Evolutionary conservation across 2,888 invertebrate genomes (phyloP).

Genomic region (Rhagophthalmus giganteus): DNA sequence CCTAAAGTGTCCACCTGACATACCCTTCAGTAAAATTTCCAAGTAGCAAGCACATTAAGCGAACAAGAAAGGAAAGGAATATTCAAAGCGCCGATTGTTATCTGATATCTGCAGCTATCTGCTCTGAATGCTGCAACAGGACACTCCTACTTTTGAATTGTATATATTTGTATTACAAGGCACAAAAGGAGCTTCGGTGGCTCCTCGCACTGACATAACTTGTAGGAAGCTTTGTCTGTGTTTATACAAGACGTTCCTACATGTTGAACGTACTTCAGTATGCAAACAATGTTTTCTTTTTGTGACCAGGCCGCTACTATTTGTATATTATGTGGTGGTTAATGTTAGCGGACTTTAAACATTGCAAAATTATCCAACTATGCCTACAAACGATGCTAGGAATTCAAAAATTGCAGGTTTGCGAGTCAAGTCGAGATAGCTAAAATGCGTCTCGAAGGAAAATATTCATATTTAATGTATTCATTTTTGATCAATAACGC

Average conservation of each 20-base stretch:
- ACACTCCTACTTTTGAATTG: conserved; percentile 34
- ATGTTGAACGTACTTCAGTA: conserved; percentile 30
- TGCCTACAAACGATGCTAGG: too few relatives aligned
- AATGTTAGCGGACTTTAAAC: conserved; percentile 4
- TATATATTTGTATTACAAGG: conserved; percentile 34
- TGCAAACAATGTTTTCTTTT: conserved; percentile 33
- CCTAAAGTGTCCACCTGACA: conserved; percentile 17
- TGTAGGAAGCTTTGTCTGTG: conserved; percentile 31
- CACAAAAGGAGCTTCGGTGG: conserved; percentile 27
- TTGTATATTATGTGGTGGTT: conserved; percentile 17
- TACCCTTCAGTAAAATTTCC: conserved; percentile 17
- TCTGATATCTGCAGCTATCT: conserved; percentile 38
- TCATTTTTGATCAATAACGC: too few relatives aligned
- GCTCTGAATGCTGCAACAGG: conserved; percentile 34
- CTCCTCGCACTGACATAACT: conserved; percentile 29
- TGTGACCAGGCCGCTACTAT: conserved; percentile 21
- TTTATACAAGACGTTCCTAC: conserved; percentile 32
- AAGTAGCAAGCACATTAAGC: conserved; percentile 20
- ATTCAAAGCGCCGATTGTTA: conserved; percentile 37
- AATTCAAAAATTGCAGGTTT: too few relatives aligned
- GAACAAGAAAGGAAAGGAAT: conserved; percentile 24
- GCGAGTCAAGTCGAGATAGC: too few relatives aligned
- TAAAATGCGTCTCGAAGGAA: too few relatives aligned
- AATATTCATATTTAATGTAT: too few relatives aligned
- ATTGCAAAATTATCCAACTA: conserved; percentile 11